Evolutionary conservation across 1,140 invertebrate species (phyloP).

Genomic region (Drosophila orosa): DNA sequence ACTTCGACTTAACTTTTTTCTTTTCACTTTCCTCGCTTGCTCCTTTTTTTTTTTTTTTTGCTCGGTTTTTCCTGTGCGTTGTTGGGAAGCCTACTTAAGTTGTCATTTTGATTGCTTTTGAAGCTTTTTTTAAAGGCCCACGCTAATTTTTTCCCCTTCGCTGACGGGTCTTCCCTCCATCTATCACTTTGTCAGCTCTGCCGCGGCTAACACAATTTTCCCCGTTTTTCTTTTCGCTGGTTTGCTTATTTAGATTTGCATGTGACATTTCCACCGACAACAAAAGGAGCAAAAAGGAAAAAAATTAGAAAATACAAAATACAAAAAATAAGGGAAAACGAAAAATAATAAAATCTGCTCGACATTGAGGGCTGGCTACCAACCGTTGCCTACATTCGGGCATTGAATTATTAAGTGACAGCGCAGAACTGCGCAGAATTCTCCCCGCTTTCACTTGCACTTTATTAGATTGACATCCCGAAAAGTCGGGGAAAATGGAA

Average conservation of each 20-base stretch:
- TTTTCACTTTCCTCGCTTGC: constrained; percentile 23
- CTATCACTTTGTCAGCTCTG: constrained; percentile 68
- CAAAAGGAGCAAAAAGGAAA: constrained; percentile 30
- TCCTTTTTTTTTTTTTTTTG: constrained; percentile 15
- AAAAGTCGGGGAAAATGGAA: constrained; percentile 19
- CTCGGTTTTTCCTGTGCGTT: constrained; percentile 17
- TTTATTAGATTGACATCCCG: constrained; percentile 63
- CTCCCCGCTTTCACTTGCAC: constrained; percentile 52
- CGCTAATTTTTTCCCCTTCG: constrained; percentile 61
- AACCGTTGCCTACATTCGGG: constrained; percentile 40
- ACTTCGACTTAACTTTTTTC: constrained; percentile 33
- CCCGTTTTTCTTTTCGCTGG: constrained; percentile 53
- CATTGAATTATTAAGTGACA: constrained; percentile 78
- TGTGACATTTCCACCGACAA: constrained; percentile 58
- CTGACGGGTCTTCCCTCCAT: constrained; percentile 44
- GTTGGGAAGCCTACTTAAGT: constrained; percentile 76
- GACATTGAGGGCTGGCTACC: constrained; percentile 27
- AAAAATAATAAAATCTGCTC: constrained; percentile 50
- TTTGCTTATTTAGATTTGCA: constrained; percentile 62
- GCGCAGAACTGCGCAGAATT: constrained; percentile 37
- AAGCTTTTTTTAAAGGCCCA: constrained; percentile 70
- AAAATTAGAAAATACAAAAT: constrained; percentile 26
- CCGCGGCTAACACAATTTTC: constrained; percentile 70
- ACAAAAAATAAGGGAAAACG: constrained; percentile 27
- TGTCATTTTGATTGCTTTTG: constrained; percentile 83